A percentile compares a stretch with the other conserved stretches of the same genome.
Conservation (phyloP, 2,888 invertebrate species). For the Drosophila hawaiiensis region DNA sequence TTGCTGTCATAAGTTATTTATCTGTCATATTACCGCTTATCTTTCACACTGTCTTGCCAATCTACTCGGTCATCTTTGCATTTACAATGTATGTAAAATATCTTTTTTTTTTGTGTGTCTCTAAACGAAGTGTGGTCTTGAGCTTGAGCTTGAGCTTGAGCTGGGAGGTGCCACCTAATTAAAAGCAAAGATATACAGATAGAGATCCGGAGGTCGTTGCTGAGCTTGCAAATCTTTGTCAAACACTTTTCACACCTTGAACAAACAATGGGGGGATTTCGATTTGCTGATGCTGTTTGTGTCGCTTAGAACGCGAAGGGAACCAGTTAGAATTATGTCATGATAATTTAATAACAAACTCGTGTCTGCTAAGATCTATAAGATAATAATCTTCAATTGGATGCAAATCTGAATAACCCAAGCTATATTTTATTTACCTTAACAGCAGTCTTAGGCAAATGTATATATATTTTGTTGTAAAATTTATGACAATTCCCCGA, state of each 20-base stretch:
- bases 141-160: conserved; percentile 6
- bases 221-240: conserved; percentile 19
- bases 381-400: background rate
- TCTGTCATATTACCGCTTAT: conserved; percentile 68
- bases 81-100: conserved; percentile 10
- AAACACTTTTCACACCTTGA: conserved; percentile 21
- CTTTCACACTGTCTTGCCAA: conserved; percentile 61
- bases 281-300: conserved; percentile 6
- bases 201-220: conserved; percentile 16
- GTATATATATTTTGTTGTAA: background rate
- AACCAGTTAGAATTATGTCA: conserved; percentile 2
- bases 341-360: background rate
- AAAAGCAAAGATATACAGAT: conserved; percentile 37
- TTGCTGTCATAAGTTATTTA: conserved; percentile 20
- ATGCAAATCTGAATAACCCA: conserved; percentile 2
- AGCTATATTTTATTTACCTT: background rate
- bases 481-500: background rate
- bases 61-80: conserved; percentile 31
- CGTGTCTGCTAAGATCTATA: background rate
- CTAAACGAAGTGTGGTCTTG: conserved; percentile 3
- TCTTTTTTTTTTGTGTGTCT: background rate
- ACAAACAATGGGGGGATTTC: background rate
- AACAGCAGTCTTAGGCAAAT: conserved; percentile 11
- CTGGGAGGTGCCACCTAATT: conserved; percentile 60
- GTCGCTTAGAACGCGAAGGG: background rate